A percentile compares a stretch with the other conserved stretches of the same genome.
Conservation (phyloP, 2,113 vertebrate species). For the Acrocephalus kingi region DNA sequence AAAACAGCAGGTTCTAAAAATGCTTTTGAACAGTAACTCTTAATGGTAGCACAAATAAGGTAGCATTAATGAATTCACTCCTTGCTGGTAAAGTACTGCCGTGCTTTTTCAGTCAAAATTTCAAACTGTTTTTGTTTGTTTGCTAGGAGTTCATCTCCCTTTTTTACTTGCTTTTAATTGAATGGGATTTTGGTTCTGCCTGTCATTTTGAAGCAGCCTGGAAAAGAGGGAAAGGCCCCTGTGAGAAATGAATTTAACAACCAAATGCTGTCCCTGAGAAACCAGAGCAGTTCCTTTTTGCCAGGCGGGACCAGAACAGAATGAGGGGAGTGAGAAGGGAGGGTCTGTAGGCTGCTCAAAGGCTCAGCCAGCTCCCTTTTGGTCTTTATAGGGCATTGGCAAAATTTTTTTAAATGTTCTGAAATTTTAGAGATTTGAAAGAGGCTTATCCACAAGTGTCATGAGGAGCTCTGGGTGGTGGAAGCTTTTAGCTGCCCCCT, state of each 20-base stretch:
- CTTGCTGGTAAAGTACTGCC: conserved; percentile 15
- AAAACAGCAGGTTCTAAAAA: not conserved
- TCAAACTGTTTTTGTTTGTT: conserved; percentile 35
- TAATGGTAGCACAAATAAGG: not conserved
- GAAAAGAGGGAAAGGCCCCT: not conserved
- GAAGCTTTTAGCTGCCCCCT: not conserved
- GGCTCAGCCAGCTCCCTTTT: not conserved
- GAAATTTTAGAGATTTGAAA: not conserved
- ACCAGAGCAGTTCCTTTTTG: not conserved
- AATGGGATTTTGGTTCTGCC: not conserved
- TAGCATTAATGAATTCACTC: not conserved
- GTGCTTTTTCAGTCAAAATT: conserved; percentile 41
- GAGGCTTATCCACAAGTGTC: not conserved
- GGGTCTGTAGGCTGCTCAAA: not conserved
- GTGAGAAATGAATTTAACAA: conserved; percentile 18
- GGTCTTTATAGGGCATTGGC: not conserved
- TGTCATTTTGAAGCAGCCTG: not conserved
- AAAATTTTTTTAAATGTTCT: not conserved
- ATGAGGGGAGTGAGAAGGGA: not conserved
- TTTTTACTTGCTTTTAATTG: not conserved
- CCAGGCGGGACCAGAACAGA: not conserved
- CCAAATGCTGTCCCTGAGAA: conserved; percentile 11
- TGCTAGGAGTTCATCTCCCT: not conserved
- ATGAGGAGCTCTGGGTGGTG: not conserved
- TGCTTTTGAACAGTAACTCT: not conserved